Base-by-base conservation (phyloP, 2,113 vertebrate species). In the Amphiprion percula region DNA sequence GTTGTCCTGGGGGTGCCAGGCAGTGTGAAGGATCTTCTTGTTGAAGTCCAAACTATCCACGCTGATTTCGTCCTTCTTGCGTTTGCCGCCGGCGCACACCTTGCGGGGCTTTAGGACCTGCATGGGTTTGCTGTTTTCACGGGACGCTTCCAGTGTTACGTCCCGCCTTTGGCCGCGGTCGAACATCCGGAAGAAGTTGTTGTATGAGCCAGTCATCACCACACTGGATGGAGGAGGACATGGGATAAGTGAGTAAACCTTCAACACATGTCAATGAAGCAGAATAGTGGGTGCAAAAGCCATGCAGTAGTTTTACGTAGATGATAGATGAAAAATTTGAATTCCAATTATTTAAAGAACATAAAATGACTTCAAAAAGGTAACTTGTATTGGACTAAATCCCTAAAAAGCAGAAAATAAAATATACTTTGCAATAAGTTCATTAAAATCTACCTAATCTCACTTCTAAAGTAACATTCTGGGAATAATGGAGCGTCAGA, bases 161-260 rank as follows among this genome's bases (percentile, higher is more conserved):
- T 99, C 98, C 65, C 96, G 93, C 83, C 97, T 95, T 0, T 96
- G 97, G 88, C 95, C 96, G 16, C 98, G 96, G 90, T 99, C 97
- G 54, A 99, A 97, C 97, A 99, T 99, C 88, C 98, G 96, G 96
- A 99, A 99, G 96, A 99, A 99, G 95, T 99, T 99, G 95, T 99
- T 99, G 95, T 99, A 99, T 21, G 98, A 99, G 80, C 98, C 98
- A 0, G 98, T 99, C 98, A 99, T 99, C 91, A 98, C 97, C 79
- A 99, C 96, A 37, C 98, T 99, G 92, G 6, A 1, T 1, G 3
- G 16, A 21, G 10, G 14, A 21, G 23, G 2, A 33, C 0, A 10
- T 14, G 23, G 28, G 28, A 11, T 44, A 21, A 12, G 2, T 8
- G 10, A n/a, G 21, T 1, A 14, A 44, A 12, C 41, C 8, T 44